These are phyloP conservation scores for Oxycera nigricornis DNA, from an alignment of 2,888 invertebrate species.

Conservation along the genomic window DNA sequence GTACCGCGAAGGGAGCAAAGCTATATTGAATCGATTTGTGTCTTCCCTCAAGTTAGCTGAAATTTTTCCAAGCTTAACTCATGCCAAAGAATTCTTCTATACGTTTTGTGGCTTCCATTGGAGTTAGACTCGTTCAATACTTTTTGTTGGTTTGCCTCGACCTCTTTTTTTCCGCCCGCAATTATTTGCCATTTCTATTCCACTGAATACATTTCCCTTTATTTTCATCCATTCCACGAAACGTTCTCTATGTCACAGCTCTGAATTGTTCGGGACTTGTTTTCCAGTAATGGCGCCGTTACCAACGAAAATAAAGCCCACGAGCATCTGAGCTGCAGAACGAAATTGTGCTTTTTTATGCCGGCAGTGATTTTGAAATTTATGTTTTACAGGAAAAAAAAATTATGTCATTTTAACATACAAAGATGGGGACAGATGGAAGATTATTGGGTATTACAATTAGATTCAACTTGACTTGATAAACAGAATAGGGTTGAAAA, in stretches of 20 bases:
- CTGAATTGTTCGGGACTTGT: background rate
- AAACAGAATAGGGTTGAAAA: no score
- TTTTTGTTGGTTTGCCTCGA: background rate
- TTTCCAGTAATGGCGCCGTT: no score
- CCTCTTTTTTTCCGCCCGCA: background rate
- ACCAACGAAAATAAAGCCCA: background rate
- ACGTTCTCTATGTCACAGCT: background rate
- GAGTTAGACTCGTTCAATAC: background rate
- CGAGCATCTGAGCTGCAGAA: background rate
- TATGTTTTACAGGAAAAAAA: background rate
- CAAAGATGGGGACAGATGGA: no score
- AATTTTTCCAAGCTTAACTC: no score
- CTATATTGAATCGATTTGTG: no score
- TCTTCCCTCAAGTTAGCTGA: no score
- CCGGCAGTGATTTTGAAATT: background rate
- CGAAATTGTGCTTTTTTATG: background rate
- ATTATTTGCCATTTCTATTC: background rate
- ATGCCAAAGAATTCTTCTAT: no score
- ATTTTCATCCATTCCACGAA: background rate
- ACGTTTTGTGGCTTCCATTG: background rate
- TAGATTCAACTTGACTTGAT: no score
- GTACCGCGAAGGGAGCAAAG: no score
- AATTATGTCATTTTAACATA: slow-evolving; percentile 10
- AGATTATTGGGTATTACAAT: no score
- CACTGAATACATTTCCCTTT: background rate